Base-by-base conservation (phyloP, 2,797 vertebrate species). In the Oreonectes daqikongensis region DNA sequence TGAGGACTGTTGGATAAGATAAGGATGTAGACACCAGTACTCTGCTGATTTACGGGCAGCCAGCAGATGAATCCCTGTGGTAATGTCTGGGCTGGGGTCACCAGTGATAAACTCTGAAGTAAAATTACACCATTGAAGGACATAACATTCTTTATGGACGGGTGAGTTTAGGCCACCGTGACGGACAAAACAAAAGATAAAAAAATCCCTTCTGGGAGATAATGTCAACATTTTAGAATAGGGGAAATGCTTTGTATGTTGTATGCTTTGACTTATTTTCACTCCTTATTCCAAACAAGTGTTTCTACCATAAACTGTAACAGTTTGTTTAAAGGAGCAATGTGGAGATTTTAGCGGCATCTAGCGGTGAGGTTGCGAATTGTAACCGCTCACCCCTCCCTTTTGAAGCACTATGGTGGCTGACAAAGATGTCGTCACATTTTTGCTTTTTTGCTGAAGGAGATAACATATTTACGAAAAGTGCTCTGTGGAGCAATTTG, bases 21-120 rank as follows among this genome's bases (percentile, higher is more conserved):
- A 84, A 81, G 80, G 38, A 68, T 81, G 79, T 69, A 76, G 65
- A 79, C 63, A 64, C 60, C 61, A 50, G 68, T 28, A 44, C 60
- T 71, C 52, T 38, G 6, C 71, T 78, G 75, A 75, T 81, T 71
- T 81, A 71, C 61, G 32, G 79, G 74, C 67, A 77, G 66, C 78
- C 57, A 72, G 63, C 69, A 77, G 69, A 81, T 77, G 74, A 71
- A 52, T 77, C 73, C 79, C 69, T 22, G 52, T 1, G 28, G 75
- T 65, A 69, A 70, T 61, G 32, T 72, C 22, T 73, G 59, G 57
- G 40, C 57, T 40, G 20, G 66, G 70, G 75, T 78, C 80, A 78
- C 24, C 20, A 4, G 64, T 66, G 75, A 82, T 82, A 78, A 77
- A 82, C 74, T 80, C 53, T 0, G 38, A 48, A 66, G 73, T 72